These are phyloP conservation scores for Dendroctonus ponderosae DNA, from an alignment of 1,140 invertebrate genomes.

Conservation along the genomic window DNA sequence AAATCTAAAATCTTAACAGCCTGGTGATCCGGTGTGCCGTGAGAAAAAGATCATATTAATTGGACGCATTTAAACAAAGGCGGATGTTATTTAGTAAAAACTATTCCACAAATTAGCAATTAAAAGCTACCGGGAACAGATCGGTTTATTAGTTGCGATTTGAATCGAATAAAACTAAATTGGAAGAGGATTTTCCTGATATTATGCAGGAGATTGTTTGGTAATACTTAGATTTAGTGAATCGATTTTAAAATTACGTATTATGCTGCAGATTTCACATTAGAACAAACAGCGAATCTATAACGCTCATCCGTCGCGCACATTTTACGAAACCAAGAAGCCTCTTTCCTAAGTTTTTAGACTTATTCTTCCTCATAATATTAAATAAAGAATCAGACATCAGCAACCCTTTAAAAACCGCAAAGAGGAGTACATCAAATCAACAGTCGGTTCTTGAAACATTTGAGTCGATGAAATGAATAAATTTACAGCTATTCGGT, in stretches of 20 bases:
- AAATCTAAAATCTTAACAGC: conserved; percentile 14
- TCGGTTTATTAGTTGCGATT: conserved; percentile 8
- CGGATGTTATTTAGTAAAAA: conserved; percentile 19
- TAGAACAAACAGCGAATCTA: no score
- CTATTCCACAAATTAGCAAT: neutral
- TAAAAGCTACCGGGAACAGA: neutral
- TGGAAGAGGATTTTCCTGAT: neutral
- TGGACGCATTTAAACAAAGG: neutral
- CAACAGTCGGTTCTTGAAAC: neutral
- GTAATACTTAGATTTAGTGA: no score
- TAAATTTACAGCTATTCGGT: neutral
- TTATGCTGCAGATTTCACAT: no score
- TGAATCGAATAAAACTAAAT: neutral
- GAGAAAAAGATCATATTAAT: conserved; percentile 15
- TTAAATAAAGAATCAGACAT: no score
- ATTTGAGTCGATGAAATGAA: neutral
- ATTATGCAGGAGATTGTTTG: neutral
- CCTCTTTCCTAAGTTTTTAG: no score
- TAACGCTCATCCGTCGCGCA: no score
- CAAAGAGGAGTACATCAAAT: neutral
- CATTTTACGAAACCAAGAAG: no score
- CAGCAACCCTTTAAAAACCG: no score
- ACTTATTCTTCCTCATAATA: no score
- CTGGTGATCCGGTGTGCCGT: conserved; percentile 10
- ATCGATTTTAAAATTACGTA: no score